Base-by-base conservation (phyloP, 2,888 invertebrate species). In the Nomada fucata region DNA sequence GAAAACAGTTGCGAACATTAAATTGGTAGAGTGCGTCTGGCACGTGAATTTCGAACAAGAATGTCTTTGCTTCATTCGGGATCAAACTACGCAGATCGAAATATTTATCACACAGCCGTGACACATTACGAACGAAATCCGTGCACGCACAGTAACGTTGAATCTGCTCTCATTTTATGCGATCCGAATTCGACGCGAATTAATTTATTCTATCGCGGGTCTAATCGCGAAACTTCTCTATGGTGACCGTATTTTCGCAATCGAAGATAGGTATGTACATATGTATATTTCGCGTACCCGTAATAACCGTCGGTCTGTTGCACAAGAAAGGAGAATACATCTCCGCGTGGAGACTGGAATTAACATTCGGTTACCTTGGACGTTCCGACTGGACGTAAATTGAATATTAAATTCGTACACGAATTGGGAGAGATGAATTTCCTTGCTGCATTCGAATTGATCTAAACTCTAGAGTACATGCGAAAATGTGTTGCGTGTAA, bases 301-400 rank as follows among this genome's bases (percentile, higher is more conserved):
- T n/a, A 9, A 68, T 55, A 42, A 53, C 15, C 55, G 42, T 68
- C 15, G 9, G 23, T 11, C 5, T n/a, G 10, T 18, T 18, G 68
- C 55, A n/a, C 44, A 18, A 68, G 18, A 55, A 23, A 23, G 26
- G 23, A 10, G 42, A 18, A 26, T 23, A 23, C 26, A 23, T 57
- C 42, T 55, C 23, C 13, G 53, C 44, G 11, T 42, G 11, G 13
- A 57, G 52, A 1, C 26, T 53, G 10, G 52, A 75, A 60, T 75
- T 9, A 61, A 60, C 59, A 18, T 67, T 60, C 60, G 52, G 15
- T 15, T 23, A 29, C 65, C 57, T 65, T 59, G 50, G 29, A 74
- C 20, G 18, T 29, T 47, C 26, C 18, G 42, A 9, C 53, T 61
- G 57, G 20, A 47, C 20, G 10, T 36, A 15, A 47, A 47, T 59